Percentiles rank a stretch among this genome's conserved stretches.
Evolutionary conservation across 2,888 invertebrate genomes (phyloP).

Genomic region (Polydrusus tereticollis): DNA sequence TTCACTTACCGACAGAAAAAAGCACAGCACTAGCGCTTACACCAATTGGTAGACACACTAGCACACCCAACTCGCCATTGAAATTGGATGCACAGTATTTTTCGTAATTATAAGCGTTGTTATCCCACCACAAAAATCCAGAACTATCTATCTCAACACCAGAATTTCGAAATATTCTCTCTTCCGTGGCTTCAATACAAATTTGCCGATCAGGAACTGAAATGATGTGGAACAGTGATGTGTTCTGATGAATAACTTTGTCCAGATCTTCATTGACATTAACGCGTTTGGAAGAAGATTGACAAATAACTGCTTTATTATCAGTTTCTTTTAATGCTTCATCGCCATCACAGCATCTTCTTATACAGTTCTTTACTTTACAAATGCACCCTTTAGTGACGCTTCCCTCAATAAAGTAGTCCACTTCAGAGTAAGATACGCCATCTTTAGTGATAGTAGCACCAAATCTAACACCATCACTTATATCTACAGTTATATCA

Average conservation of each 20-base stretch:
- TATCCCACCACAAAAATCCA: conserved; percentile 42
- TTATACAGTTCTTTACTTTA: conserved; percentile 49
- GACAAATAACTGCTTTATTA: background rate
- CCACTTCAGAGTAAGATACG: conserved; percentile 44
- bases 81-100: conserved; percentile 20
- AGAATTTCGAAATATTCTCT: conserved; percentile 34
- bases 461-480: conserved; percentile 48
- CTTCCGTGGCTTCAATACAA: conserved; percentile 38
- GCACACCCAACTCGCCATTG: conserved; percentile 23
- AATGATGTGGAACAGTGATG: conserved; percentile 48
- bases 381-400: conserved; percentile 51
- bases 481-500: conserved; percentile 50
- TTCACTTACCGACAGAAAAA: background rate
- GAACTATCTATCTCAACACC: conserved; percentile 9
- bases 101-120: background rate
- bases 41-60: conserved; percentile 45
- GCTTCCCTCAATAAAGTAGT: conserved; percentile 44
- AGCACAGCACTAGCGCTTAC: background rate
- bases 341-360: conserved; percentile 52
- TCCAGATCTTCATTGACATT: background rate
- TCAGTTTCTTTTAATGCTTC: background rate
- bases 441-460: conserved; percentile 50
- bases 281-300: background rate
- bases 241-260: background rate
- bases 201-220: conserved; percentile 48